A percentile compares a stretch with the other conserved stretches of the same genome.
These are phyloP conservation scores for Kryptolebias ocellatus DNA, from an alignment of 2,797 vertebrate species.

Conservation along the genomic window DNA sequence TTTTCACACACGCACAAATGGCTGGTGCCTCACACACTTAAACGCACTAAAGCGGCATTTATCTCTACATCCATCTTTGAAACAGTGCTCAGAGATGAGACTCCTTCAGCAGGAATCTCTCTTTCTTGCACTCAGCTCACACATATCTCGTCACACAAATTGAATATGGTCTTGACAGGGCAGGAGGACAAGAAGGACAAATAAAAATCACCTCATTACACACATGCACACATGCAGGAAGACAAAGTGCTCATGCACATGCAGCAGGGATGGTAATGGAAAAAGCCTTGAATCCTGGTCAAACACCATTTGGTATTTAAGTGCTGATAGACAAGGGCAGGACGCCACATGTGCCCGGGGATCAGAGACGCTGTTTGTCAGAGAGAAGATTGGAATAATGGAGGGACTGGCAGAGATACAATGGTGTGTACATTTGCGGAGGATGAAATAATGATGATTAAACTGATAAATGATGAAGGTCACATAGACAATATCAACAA, in stretches of 20 bases:
- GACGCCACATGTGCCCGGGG: constrained; percentile 28
- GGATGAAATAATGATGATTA: constrained; percentile 38
- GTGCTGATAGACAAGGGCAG: constrained; percentile 48
- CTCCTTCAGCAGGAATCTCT: constrained; percentile 47
- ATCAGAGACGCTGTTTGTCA: constrained; percentile 22
- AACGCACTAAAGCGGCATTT: constrained; percentile 48
- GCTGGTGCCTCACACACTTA: constrained; percentile 21
- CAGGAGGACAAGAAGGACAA: constrained; percentile 67
- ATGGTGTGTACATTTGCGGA: constrained; percentile 2
- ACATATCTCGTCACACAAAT: constrained; percentile 61
- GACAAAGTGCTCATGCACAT: constrained; percentile 41
- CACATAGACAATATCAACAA: constrained; percentile 32
- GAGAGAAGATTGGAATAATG: constrained; percentile 13
- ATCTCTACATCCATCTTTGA: constrained; percentile 56
- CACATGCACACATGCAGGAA: constrained; percentile 8
- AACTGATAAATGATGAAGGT: constrained; percentile 54
- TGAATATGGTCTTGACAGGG: constrained; percentile 69
- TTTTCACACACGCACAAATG: constrained; percentile 7
- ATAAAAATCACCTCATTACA: constrained; percentile 73
- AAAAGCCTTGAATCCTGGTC: constrained; percentile 54
- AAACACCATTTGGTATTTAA: constrained; percentile 57
- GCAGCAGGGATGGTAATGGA: constrained; percentile 43
- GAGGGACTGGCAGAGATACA: not conserved
- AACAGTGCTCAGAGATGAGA: constrained; percentile 60
- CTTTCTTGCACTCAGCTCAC: constrained; percentile 5